These are phyloP conservation scores for Indicator indicator DNA, from an alignment of 2,113 vertebrate genomes.

Conservation along the genomic window DNA sequence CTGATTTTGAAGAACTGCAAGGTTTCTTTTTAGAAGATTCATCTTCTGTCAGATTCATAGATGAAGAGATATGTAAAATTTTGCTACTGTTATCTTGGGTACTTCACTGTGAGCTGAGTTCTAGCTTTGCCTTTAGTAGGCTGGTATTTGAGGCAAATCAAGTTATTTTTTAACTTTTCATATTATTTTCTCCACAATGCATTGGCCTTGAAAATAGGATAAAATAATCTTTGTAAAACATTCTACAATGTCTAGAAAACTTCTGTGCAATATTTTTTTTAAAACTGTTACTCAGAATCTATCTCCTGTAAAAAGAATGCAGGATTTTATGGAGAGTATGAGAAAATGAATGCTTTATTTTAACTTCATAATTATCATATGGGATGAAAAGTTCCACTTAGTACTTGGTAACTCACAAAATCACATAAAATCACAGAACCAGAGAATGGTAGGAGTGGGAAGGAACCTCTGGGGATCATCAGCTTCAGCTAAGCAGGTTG, in stretches of 20 bases:
- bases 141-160: background rate
- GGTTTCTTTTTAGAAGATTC: background rate
- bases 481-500: no score
- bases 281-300: rapidly evolving
- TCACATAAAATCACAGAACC: no score
- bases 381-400: background rate
- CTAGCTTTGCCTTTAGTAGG: background rate
- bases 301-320: background rate
- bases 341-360: background rate
- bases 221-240: background rate
- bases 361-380: background rate
- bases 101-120: background rate
- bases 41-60: background rate
- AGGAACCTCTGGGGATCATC: no score
- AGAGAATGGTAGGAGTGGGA: no score
- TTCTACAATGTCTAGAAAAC: background rate
- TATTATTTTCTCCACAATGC: background rate
- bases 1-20: background rate
- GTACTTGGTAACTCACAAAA: background rate
- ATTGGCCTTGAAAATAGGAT: background rate
- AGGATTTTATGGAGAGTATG: background rate
- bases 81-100: background rate
- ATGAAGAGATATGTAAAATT: background rate
- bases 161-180: background rate
- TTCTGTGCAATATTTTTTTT: background rate